Conservation (phyloP, 2,888 invertebrate genomes). For the Phengaris arion region DNA sequence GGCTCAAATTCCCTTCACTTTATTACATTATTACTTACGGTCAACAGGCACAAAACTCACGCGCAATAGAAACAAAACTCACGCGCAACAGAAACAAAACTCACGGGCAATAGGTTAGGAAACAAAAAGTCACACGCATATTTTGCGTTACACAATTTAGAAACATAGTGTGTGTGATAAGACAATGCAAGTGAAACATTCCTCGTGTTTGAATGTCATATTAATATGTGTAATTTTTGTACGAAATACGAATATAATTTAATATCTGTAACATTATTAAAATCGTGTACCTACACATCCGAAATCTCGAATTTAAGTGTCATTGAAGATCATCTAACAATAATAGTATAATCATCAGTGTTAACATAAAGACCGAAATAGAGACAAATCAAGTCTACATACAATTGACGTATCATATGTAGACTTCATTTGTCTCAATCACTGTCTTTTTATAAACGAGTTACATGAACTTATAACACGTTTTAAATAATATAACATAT, state of each 20-base stretch:
- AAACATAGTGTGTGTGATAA: slow-evolving; percentile 10
- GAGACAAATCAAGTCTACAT: too few species aligned
- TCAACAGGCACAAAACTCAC: background rate
- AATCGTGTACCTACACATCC: background rate
- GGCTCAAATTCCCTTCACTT: background rate
- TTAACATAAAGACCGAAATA: too few species aligned
- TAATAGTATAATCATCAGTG: too few species aligned
- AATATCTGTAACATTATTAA: background rate
- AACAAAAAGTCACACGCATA: slow-evolving; percentile 3
- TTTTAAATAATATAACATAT: too few species aligned
- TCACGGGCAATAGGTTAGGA: background rate
- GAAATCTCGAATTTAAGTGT: too few species aligned
- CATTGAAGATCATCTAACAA: too few species aligned
- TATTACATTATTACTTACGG: background rate
- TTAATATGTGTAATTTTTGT: background rate
- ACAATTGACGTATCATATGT: too few species aligned
- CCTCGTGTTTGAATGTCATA: background rate
- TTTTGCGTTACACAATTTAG: slow-evolving; percentile 2
- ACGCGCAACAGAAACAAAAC: background rate
- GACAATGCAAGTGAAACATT: slow-evolving; percentile 4
- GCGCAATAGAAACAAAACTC: background rate
- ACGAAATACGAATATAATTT: background rate
- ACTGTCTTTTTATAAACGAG: too few species aligned
- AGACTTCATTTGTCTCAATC: too few species aligned
- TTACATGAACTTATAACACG: too few species aligned